These are phyloP conservation scores for Drosophila anomelani DNA, from an alignment of 2,888 invertebrate species.

Conservation along the genomic window DNA sequence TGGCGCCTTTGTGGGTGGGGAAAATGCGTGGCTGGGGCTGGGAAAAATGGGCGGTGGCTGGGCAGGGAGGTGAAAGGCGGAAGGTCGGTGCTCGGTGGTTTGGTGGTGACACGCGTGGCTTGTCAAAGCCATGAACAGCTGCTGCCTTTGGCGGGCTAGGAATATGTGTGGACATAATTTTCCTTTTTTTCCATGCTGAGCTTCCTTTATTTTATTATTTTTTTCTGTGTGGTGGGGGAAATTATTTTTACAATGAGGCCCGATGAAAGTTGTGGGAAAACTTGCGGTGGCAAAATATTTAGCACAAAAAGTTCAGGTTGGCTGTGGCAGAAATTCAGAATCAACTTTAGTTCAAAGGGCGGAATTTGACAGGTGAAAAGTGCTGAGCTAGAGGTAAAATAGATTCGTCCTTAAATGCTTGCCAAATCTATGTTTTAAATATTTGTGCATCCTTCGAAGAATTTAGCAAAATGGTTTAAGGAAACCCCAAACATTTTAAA, in stretches of 20 bases:
- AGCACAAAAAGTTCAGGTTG: slow-evolving; percentile 3
- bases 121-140: slow-evolving; percentile 62
- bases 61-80: neutral
- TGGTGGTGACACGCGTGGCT: slow-evolving; percentile 60
- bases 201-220: neutral
- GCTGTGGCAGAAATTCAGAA: slow-evolving; percentile 13
- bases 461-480: too few species aligned
- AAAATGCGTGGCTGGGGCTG: slow-evolving; percentile 26
- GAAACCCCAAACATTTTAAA: neutral
- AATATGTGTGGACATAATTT: slow-evolving; percentile 46
- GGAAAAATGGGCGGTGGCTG: neutral
- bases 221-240: slow-evolving; percentile 31
- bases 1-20: slow-evolving; percentile 8
- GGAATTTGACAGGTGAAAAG: slow-evolving; percentile 17
- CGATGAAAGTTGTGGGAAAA: slow-evolving; percentile 26
- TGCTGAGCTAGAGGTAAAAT: neutral
- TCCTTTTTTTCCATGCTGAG: slow-evolving; percentile 11
- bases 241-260: slow-evolving; percentile 35
- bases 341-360: slow-evolving; percentile 32
- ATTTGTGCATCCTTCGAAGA: neutral
- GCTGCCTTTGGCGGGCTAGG: slow-evolving; percentile 47
- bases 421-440: neutral
- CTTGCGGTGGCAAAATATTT: slow-evolving; percentile 22
- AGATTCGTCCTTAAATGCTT: neutral
- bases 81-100: slow-evolving; percentile 31